phyloP scores from a whole-genome alignment of 2,113 vertebrate species.

The Grus americana region DNA sequence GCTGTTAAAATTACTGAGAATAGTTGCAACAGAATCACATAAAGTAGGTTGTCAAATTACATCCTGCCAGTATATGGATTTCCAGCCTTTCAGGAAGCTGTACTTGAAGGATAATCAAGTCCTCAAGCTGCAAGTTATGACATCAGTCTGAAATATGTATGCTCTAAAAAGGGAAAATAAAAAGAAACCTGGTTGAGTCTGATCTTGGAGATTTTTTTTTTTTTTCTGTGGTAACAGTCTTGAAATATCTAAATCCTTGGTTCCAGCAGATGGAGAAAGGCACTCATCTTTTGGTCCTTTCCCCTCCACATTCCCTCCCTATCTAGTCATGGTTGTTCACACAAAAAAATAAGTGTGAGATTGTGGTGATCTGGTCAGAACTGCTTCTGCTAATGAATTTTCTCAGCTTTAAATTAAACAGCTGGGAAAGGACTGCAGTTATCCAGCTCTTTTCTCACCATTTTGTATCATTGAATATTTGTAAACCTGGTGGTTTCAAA shows the following conservation, averaged over 20 bases:
- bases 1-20: not conserved
- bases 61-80: not conserved
- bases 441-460: not conserved
- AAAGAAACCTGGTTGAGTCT: not conserved
- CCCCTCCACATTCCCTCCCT: not conserved
- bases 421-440: not conserved
- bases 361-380: not conserved
- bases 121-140: not conserved
- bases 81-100: not conserved
- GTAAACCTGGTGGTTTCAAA: not conserved
- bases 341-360: not conserved
- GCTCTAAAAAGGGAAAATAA: not conserved
- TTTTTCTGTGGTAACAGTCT: not conserved
- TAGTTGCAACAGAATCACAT: not conserved
- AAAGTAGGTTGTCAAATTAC: not conserved
- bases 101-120: not conserved
- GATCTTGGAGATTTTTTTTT: not conserved
- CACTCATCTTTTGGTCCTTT: not conserved
- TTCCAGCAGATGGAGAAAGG: not conserved
- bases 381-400: not conserved
- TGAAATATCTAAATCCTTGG: not conserved
- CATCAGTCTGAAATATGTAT: not conserved
- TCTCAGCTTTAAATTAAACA: not conserved
- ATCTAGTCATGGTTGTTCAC: not conserved
- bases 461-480: not conserved